Evolutionary conservation across 2,888 invertebrate genomes (phyloP).

Genomic region (Drosophila heteroneura): DNA sequence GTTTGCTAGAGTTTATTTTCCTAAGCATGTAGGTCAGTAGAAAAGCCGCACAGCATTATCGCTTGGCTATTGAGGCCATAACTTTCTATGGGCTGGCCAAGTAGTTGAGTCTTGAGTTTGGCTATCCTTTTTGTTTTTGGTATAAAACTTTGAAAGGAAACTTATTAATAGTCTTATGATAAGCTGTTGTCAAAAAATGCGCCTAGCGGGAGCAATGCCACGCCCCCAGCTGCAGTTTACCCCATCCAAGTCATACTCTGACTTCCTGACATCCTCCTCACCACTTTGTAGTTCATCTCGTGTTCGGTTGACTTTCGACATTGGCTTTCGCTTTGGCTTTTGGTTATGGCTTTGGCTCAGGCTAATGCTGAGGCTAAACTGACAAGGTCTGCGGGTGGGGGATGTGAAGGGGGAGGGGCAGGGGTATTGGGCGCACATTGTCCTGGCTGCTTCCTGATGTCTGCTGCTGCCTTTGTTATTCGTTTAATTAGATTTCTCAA

Average conservation of each 20-base stretch:
- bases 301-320: conserved; percentile 38
- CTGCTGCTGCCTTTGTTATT: conserved; percentile 60
- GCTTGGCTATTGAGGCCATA: conserved; percentile 12
- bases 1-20: no score
- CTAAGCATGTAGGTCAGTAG: neutral
- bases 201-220: neutral
- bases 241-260: neutral
- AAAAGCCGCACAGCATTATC: neutral
- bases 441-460: conserved; percentile 34
- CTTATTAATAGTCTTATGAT: conserved; percentile 48
- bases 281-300: conserved; percentile 2
- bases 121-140: neutral
- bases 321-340: conserved; percentile 6
- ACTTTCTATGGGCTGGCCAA: conserved; percentile 10
- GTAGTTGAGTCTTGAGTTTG: neutral
- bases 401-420: neutral
- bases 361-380: neutral
- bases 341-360: conserved; percentile 11
- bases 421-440: conserved; percentile 27
- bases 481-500: conserved; percentile 82
- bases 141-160: conserved; percentile 5
- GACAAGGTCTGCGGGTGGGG: neutral
- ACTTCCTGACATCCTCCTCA: neutral
- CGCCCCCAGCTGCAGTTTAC: neutral
- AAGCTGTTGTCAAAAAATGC: conserved; percentile 36